Conservation (phyloP, 1,140 invertebrate genomes). For the Venustaconcha ellipsiformis region DNA sequence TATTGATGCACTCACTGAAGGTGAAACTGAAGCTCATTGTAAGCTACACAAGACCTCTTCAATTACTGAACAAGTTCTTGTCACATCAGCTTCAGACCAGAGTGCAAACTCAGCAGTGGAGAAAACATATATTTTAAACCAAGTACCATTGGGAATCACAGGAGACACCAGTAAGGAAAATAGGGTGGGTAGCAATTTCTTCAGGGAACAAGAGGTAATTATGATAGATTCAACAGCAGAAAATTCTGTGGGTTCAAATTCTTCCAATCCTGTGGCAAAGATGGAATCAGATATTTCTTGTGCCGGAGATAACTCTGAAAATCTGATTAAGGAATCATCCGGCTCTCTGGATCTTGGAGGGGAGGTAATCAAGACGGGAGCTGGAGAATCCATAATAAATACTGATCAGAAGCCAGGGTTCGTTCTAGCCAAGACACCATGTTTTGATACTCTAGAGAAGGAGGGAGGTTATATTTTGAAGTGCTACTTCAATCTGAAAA, state of each 20-base stretch:
- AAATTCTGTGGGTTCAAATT: too few relatives aligned
- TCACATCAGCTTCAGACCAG: background rate
- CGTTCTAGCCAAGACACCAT: constrained; percentile 8
- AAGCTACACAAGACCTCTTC: background rate
- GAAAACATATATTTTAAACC: background rate
- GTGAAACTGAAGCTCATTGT: background rate
- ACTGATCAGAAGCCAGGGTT: background rate
- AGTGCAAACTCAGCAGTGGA: background rate
- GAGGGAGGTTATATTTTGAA: constrained; percentile 40
- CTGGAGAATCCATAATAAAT: constrained; percentile 1
- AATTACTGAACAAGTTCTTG: background rate
- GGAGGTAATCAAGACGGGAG: constrained; percentile 20
- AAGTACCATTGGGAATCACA: background rate
- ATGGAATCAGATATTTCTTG: background rate
- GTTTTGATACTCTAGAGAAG: constrained; percentile 14
- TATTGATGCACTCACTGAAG: background rate
- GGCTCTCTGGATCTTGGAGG: background rate
- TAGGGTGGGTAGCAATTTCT: too few relatives aligned
- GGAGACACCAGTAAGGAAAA: too few relatives aligned
- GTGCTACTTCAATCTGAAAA: constrained; percentile 41
- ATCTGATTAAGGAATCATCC: background rate
- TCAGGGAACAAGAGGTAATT: too few relatives aligned
- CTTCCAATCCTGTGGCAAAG: background rate
- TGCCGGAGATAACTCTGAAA: background rate
- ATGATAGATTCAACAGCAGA: too few relatives aligned